Conservation (phyloP, 1,140 invertebrate genomes). For the Lordiphosa collinella region DNA sequence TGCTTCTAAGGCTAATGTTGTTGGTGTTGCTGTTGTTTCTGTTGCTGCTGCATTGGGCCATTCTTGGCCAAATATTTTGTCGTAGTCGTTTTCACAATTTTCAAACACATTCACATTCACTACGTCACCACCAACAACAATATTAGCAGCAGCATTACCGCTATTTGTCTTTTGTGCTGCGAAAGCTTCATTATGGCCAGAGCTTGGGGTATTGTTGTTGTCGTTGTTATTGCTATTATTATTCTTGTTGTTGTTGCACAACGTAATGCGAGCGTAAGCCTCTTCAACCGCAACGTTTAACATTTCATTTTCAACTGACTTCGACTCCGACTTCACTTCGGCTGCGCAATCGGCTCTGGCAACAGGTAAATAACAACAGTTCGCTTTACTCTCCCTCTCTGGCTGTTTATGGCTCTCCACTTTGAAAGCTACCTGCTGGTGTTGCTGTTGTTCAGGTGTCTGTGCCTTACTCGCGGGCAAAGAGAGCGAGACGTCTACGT, state of each 20-base stretch:
- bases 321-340: conserved; percentile 49
- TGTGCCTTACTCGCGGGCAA: conserved; percentile 50
- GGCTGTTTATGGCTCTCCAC: conserved; percentile 9
- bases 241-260: conserved; percentile 32
- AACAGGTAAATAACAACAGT: conserved; percentile 44
- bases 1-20: conserved; percentile 15
- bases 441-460: conserved; percentile 51
- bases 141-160: conserved; percentile 32
- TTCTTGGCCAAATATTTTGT: conserved; percentile 69
- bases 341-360: conserved; percentile 41
- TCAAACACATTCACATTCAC: conserved; percentile 60
- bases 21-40: conserved; percentile 6
- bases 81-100: conserved; percentile 80
- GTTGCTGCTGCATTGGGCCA: conserved; percentile 6
- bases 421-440: conserved; percentile 37
- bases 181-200: conserved; percentile 64
- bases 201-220: conserved; percentile 37
- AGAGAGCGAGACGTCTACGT: conserved; percentile 43
- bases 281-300: conserved; percentile 71
- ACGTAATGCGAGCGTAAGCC: conserved; percentile 60
- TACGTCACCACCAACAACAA: conserved; percentile 61
- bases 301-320: conserved; percentile 78
- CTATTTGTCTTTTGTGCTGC: conserved; percentile 67
- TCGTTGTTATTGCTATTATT: conserved; percentile 24
- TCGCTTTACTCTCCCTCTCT: conserved; percentile 10